A percentile compares a stretch with the other conserved stretches of the same genome.
phyloP scores from a whole-genome alignment of 2,113 vertebrate genomes.

The Amphilophus citrinellus region DNA sequence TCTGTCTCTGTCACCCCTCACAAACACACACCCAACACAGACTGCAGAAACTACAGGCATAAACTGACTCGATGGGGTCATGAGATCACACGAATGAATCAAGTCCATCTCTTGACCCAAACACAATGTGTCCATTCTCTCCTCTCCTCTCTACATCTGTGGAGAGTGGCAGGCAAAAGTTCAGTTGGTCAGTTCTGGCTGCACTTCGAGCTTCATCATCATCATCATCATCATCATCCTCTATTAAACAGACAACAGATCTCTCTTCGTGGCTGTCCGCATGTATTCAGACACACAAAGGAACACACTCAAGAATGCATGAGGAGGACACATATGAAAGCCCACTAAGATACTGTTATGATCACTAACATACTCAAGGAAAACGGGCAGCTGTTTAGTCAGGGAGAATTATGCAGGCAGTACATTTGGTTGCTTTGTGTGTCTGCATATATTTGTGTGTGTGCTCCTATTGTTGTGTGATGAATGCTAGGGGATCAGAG shows the following conservation, averaged over 20 bases:
- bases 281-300: conserved; percentile 5
- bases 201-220: conserved; percentile 26
- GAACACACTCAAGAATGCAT: background rate
- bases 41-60: background rate
- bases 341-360: background rate
- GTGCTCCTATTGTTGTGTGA: conserved; percentile 48
- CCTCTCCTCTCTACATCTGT: conserved; percentile 38
- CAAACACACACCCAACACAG: background rate
- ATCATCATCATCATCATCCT: background rate
- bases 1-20: background rate
- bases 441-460: conserved; percentile 1
- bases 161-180: conserved; percentile 34
- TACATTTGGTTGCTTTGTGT: conserved; percentile 18
- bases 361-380: background rate
- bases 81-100: conserved; percentile 11
- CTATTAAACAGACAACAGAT: background rate
- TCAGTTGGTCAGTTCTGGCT: conserved; percentile 52
- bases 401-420: conserved; percentile 44
- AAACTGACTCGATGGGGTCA: conserved; percentile 42
- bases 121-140: conserved; percentile 44
- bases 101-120: conserved; percentile 41
- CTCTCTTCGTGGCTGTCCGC: background rate
- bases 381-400: conserved; percentile 17
- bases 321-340: conserved; percentile 8
- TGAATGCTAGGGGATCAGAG: conserved; percentile 51